Evolutionary conservation across 2,888 invertebrate species (phyloP).

Genomic region (Caenorhabditis zanzibari): DNA sequence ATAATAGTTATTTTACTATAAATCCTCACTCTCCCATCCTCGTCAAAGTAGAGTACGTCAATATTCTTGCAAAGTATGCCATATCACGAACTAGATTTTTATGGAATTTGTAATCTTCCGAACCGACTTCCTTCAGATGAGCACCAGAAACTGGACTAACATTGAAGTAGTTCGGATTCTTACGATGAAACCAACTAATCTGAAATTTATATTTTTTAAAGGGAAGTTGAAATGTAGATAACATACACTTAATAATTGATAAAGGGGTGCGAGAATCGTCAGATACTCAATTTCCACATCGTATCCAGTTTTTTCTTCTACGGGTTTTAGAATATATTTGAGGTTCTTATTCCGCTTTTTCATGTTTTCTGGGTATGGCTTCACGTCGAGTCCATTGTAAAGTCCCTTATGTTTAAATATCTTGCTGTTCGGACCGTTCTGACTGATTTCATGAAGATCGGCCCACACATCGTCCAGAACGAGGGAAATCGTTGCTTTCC

Average conservation of each 20-base stretch:
- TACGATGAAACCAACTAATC: conserved; percentile 15
- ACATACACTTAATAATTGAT: conserved; percentile 41
- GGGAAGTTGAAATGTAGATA: not conserved
- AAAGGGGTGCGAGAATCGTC: conserved; percentile 1
- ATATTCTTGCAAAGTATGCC: conserved; percentile 16
- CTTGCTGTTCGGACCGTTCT: conserved; percentile 6
- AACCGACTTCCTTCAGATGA: not conserved
- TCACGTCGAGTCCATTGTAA: not conserved
- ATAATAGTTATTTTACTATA: too few species aligned
- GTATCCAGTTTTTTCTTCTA: not conserved
- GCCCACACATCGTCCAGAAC: conserved; percentile 6
- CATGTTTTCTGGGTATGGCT: not conserved
- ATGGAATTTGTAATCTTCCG: conserved; percentile 32
- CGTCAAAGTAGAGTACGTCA: not conserved
- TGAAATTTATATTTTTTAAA: not conserved
- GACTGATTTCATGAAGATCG: conserved; percentile 4
- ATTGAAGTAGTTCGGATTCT: conserved; percentile 10
- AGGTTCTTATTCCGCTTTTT: not conserved
- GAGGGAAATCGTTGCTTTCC: not conserved
- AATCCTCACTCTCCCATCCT: conserved; percentile 21
- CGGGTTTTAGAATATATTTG: not conserved
- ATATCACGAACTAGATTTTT: conserved; percentile 22
- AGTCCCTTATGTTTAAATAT: not conserved
- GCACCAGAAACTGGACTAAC: not conserved
- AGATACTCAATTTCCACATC: conserved; percentile 2